Base-by-base conservation (phyloP, 92 coral and sea anemone genomes). In the Blastomussa wellsi region DNA sequence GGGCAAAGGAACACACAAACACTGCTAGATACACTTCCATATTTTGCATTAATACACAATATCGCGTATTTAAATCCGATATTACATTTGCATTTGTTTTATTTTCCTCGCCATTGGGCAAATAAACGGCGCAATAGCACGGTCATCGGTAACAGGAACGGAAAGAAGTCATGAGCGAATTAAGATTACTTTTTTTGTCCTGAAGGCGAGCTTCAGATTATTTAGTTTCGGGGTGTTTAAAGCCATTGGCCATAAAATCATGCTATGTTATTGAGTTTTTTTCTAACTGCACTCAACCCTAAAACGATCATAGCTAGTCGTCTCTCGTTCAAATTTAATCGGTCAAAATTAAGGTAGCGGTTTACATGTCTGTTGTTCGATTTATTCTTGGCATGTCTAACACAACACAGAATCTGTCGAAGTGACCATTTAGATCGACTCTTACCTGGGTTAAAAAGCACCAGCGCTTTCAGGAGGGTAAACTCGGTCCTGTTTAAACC, bases 381-480 rank as follows among this genome's bases (percentile, higher is more conserved):
- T 17, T 62, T 1, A 14, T 36, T 24, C 2, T 7, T 5, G 65
- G 1, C 65, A 9, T 44, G 49, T 44, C 49, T 8, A 33, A 57
- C 31, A 22, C 31, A 41, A 38, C 24, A 57, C 47, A 70, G 5
- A 22, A 66, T 31, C 20, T 47, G 32, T 19, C 10, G n/a, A 13
- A 74, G 10, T 3, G 19, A 11, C 36, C 22, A 9, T 5, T 35
- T n/a, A n/a, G n/a, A n/a, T n/a, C n/a, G n/a, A n/a, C n/a, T 71
- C 92, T 84, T 91, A 95, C 99, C 99, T 15, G 99, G 98, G 72
- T 97, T 97, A 83, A 97, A 97, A 80, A 97, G 98, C 35, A 93
- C 94, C 29, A 97, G 90, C 15, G 98, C 95, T 82, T 95, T 97
- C 38, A 97, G 78, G 73, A 97, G 91, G 67, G 95, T 86, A 78